phyloP scores from a whole-genome alignment of 2,113 vertebrate species.

The Eudorcas thomsonii region DNA sequence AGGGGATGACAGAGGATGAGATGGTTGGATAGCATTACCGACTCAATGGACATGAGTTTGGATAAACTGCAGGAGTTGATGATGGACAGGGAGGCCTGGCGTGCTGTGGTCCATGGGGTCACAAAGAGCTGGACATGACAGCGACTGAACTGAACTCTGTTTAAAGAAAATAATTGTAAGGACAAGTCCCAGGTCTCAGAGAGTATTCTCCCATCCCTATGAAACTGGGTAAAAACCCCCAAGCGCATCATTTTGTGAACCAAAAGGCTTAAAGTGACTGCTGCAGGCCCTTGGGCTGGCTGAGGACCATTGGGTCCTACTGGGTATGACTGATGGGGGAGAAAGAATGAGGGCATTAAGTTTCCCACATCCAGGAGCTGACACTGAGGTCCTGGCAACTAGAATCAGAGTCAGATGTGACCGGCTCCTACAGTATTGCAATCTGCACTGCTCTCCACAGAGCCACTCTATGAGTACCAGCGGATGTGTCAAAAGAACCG shows the following conservation, averaged over 20 bases:
- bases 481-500: background rate
- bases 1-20: background rate
- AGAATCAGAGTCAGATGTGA: background rate
- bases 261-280: background rate
- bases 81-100: background rate
- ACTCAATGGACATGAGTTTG: background rate
- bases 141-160: background rate
- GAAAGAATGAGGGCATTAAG: background rate
- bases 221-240: background rate
- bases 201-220: background rate
- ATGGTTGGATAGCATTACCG: background rate
- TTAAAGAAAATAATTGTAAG: background rate
- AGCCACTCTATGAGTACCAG: background rate
- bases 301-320: fast-evolving
- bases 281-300: background rate
- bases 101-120: background rate
- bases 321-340: background rate
- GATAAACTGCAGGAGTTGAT: background rate
- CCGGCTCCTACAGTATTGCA: background rate
- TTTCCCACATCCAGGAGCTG: background rate
- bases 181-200: background rate
- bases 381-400: background rate
- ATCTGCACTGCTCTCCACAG: background rate
- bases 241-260: background rate
- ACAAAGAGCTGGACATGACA: background rate